phyloP scores from a whole-genome alignment of 2,888 invertebrate genomes.

The Meteorus cinctellus region DNA sequence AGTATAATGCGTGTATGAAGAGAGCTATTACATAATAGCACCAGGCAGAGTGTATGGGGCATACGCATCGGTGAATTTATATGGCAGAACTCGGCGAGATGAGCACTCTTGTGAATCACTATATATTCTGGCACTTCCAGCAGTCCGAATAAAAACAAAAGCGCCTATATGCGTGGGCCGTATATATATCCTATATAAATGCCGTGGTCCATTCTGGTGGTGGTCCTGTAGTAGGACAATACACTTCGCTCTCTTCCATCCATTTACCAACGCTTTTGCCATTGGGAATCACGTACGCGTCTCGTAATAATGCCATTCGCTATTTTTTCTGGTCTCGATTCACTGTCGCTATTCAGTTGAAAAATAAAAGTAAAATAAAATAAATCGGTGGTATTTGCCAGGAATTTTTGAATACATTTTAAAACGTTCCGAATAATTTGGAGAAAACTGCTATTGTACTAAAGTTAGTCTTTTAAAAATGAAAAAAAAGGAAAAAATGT shows the following conservation, averaged over 20 bases:
- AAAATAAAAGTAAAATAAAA: not conserved
- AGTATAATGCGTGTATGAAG: not conserved
- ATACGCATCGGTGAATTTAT: constrained; percentile 34
- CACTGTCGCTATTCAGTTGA: not conserved
- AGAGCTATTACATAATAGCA: not conserved
- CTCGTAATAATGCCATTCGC: not conserved
- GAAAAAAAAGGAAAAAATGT: no score
- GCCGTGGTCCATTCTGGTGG: constrained; percentile 46
- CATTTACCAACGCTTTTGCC: constrained; percentile 4
- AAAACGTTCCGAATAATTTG: no score
- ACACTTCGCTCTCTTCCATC: constrained; percentile 9
- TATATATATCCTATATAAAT: not conserved
- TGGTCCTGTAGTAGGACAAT: constrained; percentile 50
- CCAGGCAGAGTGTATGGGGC: not conserved
- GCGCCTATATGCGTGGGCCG: constrained; percentile 28
- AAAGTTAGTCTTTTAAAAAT: no score
- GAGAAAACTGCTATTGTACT: no score
- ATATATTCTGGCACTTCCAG: constrained; percentile 46
- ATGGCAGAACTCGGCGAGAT: constrained; percentile 28
- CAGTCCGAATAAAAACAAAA: constrained; percentile 50
- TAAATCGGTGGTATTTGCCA: not conserved
- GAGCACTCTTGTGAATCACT: constrained; percentile 26
- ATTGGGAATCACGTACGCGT: constrained; percentile 7
- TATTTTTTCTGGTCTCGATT: not conserved
- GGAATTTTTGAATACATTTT: not conserved